Evolutionary conservation across 64 coral and sea anemone genomes (phyloP).

Genomic region (Porites australiensis): DNA sequence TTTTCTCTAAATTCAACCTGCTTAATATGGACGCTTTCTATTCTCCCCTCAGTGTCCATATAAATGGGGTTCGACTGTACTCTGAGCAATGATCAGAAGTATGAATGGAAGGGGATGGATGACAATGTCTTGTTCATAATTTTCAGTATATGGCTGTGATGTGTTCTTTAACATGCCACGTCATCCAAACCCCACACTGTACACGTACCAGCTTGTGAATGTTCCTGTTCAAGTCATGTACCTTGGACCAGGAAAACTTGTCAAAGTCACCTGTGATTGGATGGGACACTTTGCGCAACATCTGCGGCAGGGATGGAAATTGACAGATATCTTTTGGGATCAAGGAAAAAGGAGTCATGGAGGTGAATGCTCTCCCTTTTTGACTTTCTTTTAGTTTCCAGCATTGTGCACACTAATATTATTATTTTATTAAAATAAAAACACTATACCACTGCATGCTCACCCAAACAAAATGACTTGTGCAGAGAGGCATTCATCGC

Average conservation of each 20-base stretch:
- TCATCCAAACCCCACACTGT: slow-evolving; percentile 83
- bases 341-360: slow-evolving; percentile 95
- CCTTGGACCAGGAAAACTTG: slow-evolving; percentile 89
- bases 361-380: slow-evolving; percentile 38
- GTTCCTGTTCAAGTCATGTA: slow-evolving; percentile 92
- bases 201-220: slow-evolving; percentile 91
- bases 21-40: no score
- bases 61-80: not conserved
- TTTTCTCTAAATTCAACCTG: no score
- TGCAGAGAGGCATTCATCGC: no score
- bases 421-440: no score
- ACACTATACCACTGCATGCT: no score
- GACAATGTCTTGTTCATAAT: slow-evolving; percentile 8
- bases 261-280: slow-evolving; percentile 99
- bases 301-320: slow-evolving; percentile 88
- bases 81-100: slow-evolving; percentile 59
- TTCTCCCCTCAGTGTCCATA: no score
- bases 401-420: no score
- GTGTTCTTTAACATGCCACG: slow-evolving; percentile 94
- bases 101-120: slow-evolving; percentile 68
- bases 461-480: no score
- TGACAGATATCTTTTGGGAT: slow-evolving; percentile 97
- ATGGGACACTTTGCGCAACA: slow-evolving; percentile 89
- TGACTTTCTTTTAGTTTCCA: no score
- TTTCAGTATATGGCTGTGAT: slow-evolving; percentile 89